Percentiles rank a stretch among this genome's conserved stretches.
Evolutionary conservation across 2,113 vertebrate species (phyloP).

Genomic region (Orientallactaga bullata): DNA sequence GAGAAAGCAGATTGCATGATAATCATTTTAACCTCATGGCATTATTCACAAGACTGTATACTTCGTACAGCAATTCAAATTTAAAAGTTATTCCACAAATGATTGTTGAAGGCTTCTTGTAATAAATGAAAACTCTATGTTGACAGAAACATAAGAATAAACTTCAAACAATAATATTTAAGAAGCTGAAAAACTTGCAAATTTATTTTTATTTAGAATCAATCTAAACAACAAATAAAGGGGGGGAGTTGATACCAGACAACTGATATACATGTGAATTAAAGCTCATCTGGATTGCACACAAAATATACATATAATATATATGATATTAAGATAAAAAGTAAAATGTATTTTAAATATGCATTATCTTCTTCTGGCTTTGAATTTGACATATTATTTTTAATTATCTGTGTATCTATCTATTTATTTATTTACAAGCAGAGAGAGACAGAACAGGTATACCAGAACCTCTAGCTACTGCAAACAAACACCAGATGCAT

Average conservation of each 20-base stretch:
- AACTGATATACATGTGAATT: background rate
- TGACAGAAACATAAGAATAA: background rate
- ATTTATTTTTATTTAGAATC: constrained; percentile 18
- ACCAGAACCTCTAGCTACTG: too few species aligned
- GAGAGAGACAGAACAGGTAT: too few species aligned
- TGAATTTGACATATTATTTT: background rate
- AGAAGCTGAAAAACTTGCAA: background rate
- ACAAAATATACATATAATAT: background rate
- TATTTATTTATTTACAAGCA: too few species aligned
- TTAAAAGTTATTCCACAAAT: constrained; percentile 40
- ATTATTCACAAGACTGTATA: background rate
- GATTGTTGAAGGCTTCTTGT: background rate
- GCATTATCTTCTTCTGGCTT: background rate
- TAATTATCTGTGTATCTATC: too few species aligned
- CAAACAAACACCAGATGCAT: too few species aligned
- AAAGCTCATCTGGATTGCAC: background rate
- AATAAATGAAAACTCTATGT: constrained; percentile 4
- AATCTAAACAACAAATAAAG: constrained; percentile 20
- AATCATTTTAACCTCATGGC: background rate
- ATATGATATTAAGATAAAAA: background rate
- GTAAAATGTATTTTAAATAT: constrained; percentile 12
- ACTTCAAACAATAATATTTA: background rate
- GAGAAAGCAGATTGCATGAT: background rate
- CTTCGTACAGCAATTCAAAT: constrained; percentile 22
- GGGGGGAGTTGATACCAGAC: background rate